These are phyloP conservation scores for Vidua macroura DNA, from an alignment of 2,113 vertebrate genomes.

Conservation along the genomic window DNA sequence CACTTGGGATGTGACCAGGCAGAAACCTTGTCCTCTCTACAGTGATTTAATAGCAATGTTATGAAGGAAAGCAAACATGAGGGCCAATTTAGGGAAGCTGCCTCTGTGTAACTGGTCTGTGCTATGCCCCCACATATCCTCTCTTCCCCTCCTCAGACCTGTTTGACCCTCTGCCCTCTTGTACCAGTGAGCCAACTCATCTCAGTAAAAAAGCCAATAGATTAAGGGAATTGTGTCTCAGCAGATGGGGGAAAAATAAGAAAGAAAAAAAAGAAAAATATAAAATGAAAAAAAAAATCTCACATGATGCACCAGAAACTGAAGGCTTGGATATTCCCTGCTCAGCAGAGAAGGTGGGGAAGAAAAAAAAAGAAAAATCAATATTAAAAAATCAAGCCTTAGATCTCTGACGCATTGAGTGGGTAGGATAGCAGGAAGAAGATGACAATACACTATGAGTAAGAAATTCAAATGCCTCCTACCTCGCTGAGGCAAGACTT, in stretches of 20 bases:
- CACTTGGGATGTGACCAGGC: accelerated
- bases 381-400: background rate
- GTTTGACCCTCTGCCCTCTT: background rate
- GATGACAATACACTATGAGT: slow-evolving; percentile 56
- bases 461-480: slow-evolving; percentile 63
- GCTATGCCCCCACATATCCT: background rate
- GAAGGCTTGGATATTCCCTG: background rate
- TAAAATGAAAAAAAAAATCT: background rate
- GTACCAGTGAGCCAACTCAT: background rate
- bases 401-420: slow-evolving; percentile 54
- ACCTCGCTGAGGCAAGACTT: slow-evolving; percentile 25
- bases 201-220: background rate
- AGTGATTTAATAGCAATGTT: background rate
- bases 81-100: background rate
- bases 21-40: background rate
- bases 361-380: background rate
- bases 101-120: background rate
- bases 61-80: background rate
- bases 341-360: background rate
- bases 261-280: background rate
- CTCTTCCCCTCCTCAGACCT: background rate
- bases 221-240: background rate
- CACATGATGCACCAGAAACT: background rate
- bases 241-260: background rate
- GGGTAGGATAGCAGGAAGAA: slow-evolving; percentile 44